These are phyloP conservation scores for Bucorvus abyssinicus DNA, from an alignment of 2,797 vertebrate genomes.

Conservation along the genomic window DNA sequence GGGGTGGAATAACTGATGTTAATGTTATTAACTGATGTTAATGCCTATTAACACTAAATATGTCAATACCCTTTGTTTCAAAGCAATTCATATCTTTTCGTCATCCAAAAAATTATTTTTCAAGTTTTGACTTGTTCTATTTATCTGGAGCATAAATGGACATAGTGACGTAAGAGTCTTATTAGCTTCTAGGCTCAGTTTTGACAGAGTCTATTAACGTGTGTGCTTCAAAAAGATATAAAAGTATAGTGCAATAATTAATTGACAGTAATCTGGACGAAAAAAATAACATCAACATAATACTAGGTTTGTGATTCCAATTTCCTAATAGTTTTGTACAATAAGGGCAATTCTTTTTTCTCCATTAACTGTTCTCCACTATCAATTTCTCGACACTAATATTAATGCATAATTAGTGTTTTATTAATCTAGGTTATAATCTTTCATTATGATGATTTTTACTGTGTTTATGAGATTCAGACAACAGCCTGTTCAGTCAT, in stretches of 20 bases:
- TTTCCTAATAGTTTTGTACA: not conserved
- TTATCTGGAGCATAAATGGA: not conserved
- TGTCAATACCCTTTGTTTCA: not conserved
- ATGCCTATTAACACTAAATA: not conserved
- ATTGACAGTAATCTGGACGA: not conserved
- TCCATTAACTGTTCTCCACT: not conserved
- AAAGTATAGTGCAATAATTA: not conserved
- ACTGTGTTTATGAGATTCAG: not conserved
- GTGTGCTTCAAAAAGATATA: not conserved
- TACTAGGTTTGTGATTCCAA: not conserved
- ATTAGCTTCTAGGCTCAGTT: not conserved
- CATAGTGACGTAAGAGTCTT: accelerated
- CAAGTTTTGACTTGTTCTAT: not conserved
- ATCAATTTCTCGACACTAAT: not conserved
- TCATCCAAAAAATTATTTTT: not conserved
- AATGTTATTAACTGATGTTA: not conserved
- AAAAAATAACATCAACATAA: not conserved
- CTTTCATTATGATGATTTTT: not conserved
- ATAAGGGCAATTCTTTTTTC: not conserved
- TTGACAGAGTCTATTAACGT: not conserved
- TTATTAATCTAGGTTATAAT: not conserved
- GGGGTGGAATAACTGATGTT: not conserved
- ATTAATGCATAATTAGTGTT: not conserved
- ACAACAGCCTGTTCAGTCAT: accelerated
- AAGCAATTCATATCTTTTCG: not conserved